A percentile compares a stretch with the other conserved stretches of the same genome.
Conservation (phyloP, 2,797 vertebrate genomes). For the Clarias fuscus region DNA sequence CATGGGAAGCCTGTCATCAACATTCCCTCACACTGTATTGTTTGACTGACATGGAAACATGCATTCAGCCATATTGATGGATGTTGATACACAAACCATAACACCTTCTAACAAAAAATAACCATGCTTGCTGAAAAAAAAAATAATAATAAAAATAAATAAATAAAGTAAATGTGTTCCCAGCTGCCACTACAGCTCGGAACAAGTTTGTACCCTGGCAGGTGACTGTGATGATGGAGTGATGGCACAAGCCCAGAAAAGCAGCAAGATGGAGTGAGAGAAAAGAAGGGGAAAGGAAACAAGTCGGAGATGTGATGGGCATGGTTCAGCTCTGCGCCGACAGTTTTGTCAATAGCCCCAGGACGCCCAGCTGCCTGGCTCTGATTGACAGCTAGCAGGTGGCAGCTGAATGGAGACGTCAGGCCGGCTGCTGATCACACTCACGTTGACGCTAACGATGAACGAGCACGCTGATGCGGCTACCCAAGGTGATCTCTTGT, state of each 20-base stretch:
- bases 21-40: constrained; percentile 25
- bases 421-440: constrained; percentile 72
- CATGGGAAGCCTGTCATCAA: constrained; percentile 23
- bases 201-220: constrained; percentile 39
- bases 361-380: constrained; percentile 61
- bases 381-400: constrained; percentile 85
- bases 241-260: constrained; percentile 42
- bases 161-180: constrained; percentile 12
- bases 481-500: constrained; percentile 76
- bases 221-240: constrained; percentile 51
- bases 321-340: constrained; percentile 77
- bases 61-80: constrained; percentile 33
- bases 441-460: constrained; percentile 70
- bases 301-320: constrained; percentile 73
- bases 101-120: background rate
- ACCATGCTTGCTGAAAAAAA: background rate
- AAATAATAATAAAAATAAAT: constrained; percentile 25
- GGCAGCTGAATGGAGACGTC: constrained; percentile 81
- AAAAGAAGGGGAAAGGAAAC: constrained; percentile 53
- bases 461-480: constrained; percentile 67
- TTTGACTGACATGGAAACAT: constrained; percentile 49
- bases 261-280: constrained; percentile 34
- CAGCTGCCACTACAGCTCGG: constrained; percentile 36
- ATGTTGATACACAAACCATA: constrained; percentile 31
- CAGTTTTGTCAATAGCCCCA: constrained; percentile 78